phyloP scores from a whole-genome alignment of 2,113 vertebrate species.

The Lophochroa leadbeateri region DNA sequence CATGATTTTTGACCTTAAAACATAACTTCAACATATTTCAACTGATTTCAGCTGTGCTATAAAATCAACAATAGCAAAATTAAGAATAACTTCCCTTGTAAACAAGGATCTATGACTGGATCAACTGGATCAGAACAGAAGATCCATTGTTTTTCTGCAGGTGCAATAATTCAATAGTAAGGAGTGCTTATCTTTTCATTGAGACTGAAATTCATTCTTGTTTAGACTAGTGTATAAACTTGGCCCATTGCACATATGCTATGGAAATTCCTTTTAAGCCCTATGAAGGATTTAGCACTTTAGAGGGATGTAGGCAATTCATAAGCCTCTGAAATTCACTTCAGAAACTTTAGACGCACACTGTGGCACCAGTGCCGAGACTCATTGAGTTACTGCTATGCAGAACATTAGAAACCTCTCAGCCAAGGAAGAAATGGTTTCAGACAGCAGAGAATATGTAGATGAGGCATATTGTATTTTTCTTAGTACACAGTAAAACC shows the following conservation, averaged over 20 bases:
- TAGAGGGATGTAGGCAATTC: background rate
- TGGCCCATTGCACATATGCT: background rate
- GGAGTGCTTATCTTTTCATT: background rate
- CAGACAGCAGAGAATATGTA: background rate
- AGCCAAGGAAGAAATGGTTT: background rate
- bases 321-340: background rate
- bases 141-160: background rate
- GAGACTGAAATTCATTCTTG: constrained; percentile 30
- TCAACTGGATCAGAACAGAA: background rate
- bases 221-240: constrained; percentile 1
- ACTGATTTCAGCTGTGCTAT: background rate
- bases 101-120: background rate
- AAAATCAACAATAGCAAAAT: background rate
- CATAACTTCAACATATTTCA: constrained; percentile 10
- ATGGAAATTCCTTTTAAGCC: background rate
- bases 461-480: background rate
- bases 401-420: background rate
- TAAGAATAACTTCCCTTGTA: background rate
- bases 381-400: background rate
- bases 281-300: background rate
- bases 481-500: background rate
- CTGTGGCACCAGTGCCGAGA: background rate
- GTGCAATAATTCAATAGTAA: background rate
- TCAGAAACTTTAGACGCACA: background rate
- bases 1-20: background rate